Percentiles rank a stretch among this genome's conserved stretches.
Conservation (phyloP, 1,140 invertebrate genomes). For the Nixonia krombeini region DNA sequence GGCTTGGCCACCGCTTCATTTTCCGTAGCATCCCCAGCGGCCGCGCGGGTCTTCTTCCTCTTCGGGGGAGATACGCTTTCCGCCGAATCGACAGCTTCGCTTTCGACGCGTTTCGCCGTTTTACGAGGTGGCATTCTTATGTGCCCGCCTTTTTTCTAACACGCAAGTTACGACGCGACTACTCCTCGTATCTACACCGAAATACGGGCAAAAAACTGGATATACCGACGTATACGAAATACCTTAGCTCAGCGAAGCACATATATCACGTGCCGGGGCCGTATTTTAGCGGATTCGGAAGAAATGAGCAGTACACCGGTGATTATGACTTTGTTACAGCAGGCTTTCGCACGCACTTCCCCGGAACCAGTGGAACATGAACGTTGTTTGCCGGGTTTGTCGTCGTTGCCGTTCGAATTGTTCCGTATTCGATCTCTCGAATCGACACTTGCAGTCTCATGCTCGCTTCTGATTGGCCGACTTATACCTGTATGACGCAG, state of each 20-base stretch:
- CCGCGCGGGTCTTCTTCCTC: background rate
- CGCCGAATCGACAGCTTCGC: background rate
- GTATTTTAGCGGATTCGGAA: background rate
- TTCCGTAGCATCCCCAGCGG: background rate
- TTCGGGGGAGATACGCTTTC: background rate
- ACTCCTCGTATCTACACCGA: no score
- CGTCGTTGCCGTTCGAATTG: no score
- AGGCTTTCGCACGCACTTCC: background rate
- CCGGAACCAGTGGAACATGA: background rate
- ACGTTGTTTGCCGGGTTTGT: no score
- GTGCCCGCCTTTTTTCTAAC: conserved; percentile 7
- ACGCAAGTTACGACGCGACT: no score
- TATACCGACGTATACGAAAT: no score
- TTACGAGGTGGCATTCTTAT: background rate
- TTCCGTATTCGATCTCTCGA: no score
- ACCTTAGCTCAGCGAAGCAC: no score
- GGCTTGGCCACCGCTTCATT: background rate
- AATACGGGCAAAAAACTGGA: no score
- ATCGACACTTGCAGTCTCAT: no score
- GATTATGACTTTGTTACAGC: background rate
- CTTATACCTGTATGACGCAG: no score
- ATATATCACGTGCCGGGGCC: background rate
- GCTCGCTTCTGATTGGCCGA: no score
- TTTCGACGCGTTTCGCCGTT: conserved; percentile 1
- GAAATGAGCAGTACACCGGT: background rate